A percentile compares a stretch with the other conserved stretches of the same genome.
These are phyloP conservation scores for Syngnathus typhle DNA, from an alignment of 2,113 vertebrate genomes.

Conservation along the genomic window DNA sequence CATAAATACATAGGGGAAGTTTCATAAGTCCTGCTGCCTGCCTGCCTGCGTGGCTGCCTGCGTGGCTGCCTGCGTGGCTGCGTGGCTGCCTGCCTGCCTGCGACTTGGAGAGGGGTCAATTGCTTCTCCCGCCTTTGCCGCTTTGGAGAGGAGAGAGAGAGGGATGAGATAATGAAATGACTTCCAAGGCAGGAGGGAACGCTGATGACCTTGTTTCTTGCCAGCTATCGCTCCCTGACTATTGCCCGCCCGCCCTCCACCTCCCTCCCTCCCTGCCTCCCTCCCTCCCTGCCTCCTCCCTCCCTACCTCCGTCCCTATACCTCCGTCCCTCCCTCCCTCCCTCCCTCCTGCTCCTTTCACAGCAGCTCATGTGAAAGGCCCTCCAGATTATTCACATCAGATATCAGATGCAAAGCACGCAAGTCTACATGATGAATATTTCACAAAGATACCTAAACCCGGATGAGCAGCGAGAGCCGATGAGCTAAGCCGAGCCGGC, in stretches of 20 bases:
- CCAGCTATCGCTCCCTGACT: constrained; percentile 57
- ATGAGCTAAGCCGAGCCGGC: constrained; percentile 64
- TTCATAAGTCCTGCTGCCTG: constrained; percentile 70
- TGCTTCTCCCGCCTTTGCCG: constrained; percentile 55
- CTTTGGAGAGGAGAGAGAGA: constrained; percentile 56
- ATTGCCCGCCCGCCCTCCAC: constrained; percentile 7
- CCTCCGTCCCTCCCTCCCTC: no score
- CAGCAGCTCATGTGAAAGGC: constrained; percentile 57
- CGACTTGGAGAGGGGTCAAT: constrained; percentile 70
- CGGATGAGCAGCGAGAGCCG: constrained; percentile 56
- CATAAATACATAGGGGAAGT: constrained; percentile 67
- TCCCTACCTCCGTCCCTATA: no score
- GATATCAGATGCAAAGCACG: constrained; percentile 52
- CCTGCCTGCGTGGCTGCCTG: background rate
- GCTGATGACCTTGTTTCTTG: constrained; percentile 73
- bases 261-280: no score
- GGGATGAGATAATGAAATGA: constrained; percentile 73
- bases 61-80: no score
- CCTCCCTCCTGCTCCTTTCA: no score
- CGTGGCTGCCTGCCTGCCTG: constrained; percentile 43
- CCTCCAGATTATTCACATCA: constrained; percentile 63
- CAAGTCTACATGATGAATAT: constrained; percentile 67
- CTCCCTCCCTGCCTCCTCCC: no score
- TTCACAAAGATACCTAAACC: constrained; percentile 62
- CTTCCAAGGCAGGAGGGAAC: constrained; percentile 66